Base-by-base conservation (phyloP, 2,797 vertebrate genomes). In the Cryptoprocta ferox region DNA sequence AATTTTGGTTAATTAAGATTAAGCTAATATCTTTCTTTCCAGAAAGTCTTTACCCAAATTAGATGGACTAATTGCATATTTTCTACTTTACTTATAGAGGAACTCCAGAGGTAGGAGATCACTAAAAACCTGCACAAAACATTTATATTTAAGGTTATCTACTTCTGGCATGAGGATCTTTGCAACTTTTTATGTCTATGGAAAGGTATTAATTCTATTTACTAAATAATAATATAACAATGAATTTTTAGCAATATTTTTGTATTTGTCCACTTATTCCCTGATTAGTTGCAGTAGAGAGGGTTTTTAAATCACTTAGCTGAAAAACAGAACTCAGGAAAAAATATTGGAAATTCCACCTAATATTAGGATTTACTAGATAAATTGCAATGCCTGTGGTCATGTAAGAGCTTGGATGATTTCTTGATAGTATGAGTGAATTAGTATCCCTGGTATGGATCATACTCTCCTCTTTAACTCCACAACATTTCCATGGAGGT, bases 241-340 rank as follows among this genome's bases (percentile, higher is more conserved):
- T 12, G 59, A 10, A 80, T 3, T 66, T 89, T 87, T 35, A 92
- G 35, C 0, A 63, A 42, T 65, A 84, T n/a, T 86, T 97, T 68
- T 39, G 59, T 89, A 93, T 93, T 59, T 89, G 6, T 5, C 91
- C 10, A 53, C 30, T 95, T 83, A 94, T 81, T 91, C 91, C 4
- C 18, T 78, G 70, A 68, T 76, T 9, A 81, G 39, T 18, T 82
- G 56, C 26, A 84, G 2, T 32, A 10, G 53, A 82, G 26, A 80
- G 19, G 3, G 1, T 86, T 87, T 89, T 37, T 15, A 68, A 28
- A 85, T 86, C 89, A 16, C 5, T 76, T 90, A 71, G 37, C 30
- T 91, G 35, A 82, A 92, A 96, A 94, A 18, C 3, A n/a, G 30
- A 70, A 7, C 1, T 86, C 8, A 73, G 45, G 10, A 35, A 48